A percentile compares a stretch with the other conserved stretches of the same genome.
These are phyloP conservation scores for Channallabes apus DNA, from an alignment of 2,797 vertebrate genomes.

Conservation along the genomic window DNA sequence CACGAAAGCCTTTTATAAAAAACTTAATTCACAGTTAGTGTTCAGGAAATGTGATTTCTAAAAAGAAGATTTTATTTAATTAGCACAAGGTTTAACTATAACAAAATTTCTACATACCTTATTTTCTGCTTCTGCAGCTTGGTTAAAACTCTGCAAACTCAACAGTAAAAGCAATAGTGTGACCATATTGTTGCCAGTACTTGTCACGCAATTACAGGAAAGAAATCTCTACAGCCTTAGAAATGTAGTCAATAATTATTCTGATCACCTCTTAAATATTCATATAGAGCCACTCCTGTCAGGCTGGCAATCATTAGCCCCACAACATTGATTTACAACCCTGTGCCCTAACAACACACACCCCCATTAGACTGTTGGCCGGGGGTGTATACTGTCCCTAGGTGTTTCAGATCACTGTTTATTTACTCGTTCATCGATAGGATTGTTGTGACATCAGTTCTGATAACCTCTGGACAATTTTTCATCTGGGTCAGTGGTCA, in stretches of 20 bases:
- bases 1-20: neutral
- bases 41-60: neutral
- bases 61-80: neutral
- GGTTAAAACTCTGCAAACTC: constrained; percentile 25
- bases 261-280: constrained; percentile 8
- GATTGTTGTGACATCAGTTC: neutral
- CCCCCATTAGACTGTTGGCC: neutral
- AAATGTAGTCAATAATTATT: neutral
- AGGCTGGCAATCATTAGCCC: constrained; percentile 59
- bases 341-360: neutral
- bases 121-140: constrained; percentile 11
- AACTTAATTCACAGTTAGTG: neutral
- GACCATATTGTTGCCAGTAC: constrained; percentile 37
- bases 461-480: neutral
- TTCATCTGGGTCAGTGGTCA: constrained; percentile 24
- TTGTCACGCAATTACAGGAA: neutral
- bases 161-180: constrained; percentile 45
- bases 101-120: neutral
- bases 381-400: neutral
- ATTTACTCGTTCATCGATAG: neutral
- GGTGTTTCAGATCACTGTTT: neutral
- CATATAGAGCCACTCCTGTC: constrained; percentile 4
- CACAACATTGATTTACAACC: constrained; percentile 53
- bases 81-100: neutral
- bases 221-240: neutral